Conservation (phyloP, 2,113 vertebrate species). For the Scalopus aquaticus region DNA sequence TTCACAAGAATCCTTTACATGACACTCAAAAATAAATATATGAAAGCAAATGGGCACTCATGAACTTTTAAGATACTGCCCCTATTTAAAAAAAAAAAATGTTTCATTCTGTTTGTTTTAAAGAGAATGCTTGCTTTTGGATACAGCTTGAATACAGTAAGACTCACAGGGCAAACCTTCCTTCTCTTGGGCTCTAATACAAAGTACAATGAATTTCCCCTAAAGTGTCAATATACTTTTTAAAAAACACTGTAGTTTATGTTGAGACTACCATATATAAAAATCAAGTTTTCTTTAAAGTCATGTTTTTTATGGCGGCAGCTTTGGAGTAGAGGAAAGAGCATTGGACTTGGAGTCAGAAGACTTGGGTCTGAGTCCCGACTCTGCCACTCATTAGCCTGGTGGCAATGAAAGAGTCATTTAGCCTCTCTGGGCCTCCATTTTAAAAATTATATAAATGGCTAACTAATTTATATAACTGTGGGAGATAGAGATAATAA, state of each 20-base stretch:
- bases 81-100: constrained; percentile 2
- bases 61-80: background rate
- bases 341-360: constrained; percentile 70
- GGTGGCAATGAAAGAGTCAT: constrained; percentile 32
- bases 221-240: constrained; percentile 23
- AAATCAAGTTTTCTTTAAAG: constrained; percentile 23
- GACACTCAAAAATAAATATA: background rate
- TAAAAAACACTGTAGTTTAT: background rate
- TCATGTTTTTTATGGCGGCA: constrained; percentile 46
- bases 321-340: constrained; percentile 66
- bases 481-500: background rate
- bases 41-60: background rate
- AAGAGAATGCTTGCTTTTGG: constrained; percentile 7
- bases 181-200: background rate
- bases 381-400: constrained; percentile 56
- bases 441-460: background rate
- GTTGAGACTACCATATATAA: background rate
- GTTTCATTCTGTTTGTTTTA: background rate
- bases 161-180: background rate
- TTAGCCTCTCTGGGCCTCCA: constrained; percentile 50
- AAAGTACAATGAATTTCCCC: background rate
- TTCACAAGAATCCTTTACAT: background rate
- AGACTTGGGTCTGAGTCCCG: constrained; percentile 59
- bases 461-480: background rate
- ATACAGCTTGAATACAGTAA: background rate